Evolutionary conservation across 1,140 invertebrate genomes (phyloP).

Genomic region (Nomia melanderi): DNA sequence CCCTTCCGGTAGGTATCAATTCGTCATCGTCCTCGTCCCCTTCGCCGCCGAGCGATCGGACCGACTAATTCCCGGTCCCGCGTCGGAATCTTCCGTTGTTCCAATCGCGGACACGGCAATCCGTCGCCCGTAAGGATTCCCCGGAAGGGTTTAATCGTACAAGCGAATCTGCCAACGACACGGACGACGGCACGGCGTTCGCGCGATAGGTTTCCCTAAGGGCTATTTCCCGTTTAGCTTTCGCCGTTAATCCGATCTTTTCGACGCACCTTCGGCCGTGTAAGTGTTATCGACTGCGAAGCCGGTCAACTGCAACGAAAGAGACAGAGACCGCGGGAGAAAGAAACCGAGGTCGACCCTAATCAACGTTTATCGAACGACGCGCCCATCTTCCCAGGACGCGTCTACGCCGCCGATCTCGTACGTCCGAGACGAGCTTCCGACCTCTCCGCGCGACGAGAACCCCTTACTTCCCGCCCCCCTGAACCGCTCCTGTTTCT

Average conservation of each 20-base stretch:
- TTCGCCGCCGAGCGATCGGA: no score
- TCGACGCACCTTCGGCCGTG: background rate
- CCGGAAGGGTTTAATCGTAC: no score
- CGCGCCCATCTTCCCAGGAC: background rate
- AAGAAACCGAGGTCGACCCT: conserved; percentile 7
- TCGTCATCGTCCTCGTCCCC: background rate
- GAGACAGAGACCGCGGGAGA: background rate
- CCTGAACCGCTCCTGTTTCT: no score
- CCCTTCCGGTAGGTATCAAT: conserved; percentile 64
- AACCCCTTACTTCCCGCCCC: background rate
- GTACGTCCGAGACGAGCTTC: background rate
- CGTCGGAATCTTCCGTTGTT: no score
- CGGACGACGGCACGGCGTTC: no score
- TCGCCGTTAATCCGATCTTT: background rate
- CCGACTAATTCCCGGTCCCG: no score
- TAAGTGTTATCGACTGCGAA: conserved; percentile 32
- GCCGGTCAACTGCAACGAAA: conserved; percentile 10
- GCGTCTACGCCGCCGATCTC: background rate
- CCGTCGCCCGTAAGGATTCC: no score
- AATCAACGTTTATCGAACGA: conserved; percentile 22
- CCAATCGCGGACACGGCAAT: no score
- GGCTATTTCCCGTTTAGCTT: no score
- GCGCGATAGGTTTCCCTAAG: no score
- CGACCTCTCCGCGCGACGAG: no score
- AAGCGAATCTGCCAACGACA: no score